These are phyloP conservation scores for Oopsacas minuta DNA, from an alignment of 37 sponge, comb jelly and placozoan species.

Conservation along the genomic window DNA sequence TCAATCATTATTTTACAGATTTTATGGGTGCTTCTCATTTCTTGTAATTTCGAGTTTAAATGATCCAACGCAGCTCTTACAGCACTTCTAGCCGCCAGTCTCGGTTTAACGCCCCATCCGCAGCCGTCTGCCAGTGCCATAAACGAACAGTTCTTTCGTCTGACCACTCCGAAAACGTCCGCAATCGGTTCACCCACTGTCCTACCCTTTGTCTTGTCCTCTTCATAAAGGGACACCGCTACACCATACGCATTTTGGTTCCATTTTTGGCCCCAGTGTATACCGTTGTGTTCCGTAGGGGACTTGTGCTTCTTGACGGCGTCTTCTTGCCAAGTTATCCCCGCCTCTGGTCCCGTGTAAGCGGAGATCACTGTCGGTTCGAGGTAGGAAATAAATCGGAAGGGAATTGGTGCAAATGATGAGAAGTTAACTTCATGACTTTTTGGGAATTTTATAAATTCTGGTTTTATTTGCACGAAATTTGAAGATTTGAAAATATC, in stretches of 20 bases:
- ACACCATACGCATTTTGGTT: slow-evolving; percentile 56
- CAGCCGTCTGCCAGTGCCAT: slow-evolving; percentile 74
- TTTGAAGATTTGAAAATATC: background rate
- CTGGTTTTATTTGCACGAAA: background rate
- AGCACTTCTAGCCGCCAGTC: slow-evolving; percentile 71
- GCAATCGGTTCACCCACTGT: slow-evolving; percentile 66
- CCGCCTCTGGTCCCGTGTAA: slow-evolving; percentile 65
- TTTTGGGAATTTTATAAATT: background rate
- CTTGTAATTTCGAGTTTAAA: slow-evolving; percentile 20
- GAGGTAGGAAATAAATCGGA: background rate
- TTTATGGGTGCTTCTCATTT: slow-evolving; percentile 30
- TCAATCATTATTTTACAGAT: background rate
- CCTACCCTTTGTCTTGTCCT: slow-evolving; percentile 15
- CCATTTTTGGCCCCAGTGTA: slow-evolving; percentile 30
- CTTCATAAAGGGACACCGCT: slow-evolving; percentile 74
- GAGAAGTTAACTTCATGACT: background rate
- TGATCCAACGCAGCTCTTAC: slow-evolving; percentile 45
- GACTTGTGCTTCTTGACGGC: background rate
- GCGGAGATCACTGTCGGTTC: slow-evolving; percentile 25
- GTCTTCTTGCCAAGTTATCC: slow-evolving; percentile 42
- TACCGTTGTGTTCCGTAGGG: background rate
- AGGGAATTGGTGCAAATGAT: background rate
- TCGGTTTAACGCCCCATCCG: slow-evolving; percentile 71
- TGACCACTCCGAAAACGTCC: slow-evolving; percentile 70
- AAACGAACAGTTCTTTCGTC: slow-evolving; percentile 37